Evolutionary conservation across 2,113 vertebrate genomes (phyloP).

Genomic region (Morphnarchus princeps): DNA sequence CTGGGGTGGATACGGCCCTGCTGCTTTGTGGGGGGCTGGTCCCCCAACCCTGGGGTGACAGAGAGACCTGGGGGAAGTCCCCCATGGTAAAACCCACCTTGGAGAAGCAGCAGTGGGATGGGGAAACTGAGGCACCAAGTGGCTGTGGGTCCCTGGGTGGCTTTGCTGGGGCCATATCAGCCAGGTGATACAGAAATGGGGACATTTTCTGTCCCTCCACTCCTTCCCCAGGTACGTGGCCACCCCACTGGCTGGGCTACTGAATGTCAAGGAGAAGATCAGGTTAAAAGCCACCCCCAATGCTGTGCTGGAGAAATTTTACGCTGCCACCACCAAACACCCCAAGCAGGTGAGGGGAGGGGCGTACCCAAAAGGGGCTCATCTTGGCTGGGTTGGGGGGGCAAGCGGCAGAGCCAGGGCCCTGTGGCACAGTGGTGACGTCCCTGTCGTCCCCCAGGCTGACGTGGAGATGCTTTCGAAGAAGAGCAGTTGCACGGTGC

Average conservation of each 20-base stretch:
- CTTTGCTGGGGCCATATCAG: fast-evolving
- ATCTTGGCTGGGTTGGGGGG: fast-evolving
- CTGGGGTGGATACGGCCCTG: fast-evolving
- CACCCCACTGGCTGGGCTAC: constrained; percentile 79
- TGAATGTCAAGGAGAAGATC: constrained; percentile 87
- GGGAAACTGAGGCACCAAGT: background rate
- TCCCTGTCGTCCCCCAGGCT: background rate
- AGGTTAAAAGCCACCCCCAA: constrained; percentile 82
- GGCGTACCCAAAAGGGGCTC: fast-evolving
- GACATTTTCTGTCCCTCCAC: fast-evolving
- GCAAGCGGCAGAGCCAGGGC: background rate
- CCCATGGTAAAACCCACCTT: background rate
- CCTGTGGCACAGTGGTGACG: fast-evolving
- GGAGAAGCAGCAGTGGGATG: fast-evolving
- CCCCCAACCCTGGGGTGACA: background rate
- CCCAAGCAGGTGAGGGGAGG: constrained; percentile 83
- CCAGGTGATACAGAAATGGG: fast-evolving
- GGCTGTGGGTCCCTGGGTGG: background rate
- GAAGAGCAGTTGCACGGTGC: constrained; percentile 61
- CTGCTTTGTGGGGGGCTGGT: fast-evolving
- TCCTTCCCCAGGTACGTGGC: constrained; percentile 74
- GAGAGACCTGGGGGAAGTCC: background rate
- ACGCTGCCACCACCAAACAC: constrained; percentile 77
- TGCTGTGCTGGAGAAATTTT: constrained; percentile 83
- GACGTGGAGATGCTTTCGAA: constrained; percentile 71